These are phyloP conservation scores for Falco columbarius DNA, from an alignment of 2,797 vertebrate species.

Conservation along the genomic window DNA sequence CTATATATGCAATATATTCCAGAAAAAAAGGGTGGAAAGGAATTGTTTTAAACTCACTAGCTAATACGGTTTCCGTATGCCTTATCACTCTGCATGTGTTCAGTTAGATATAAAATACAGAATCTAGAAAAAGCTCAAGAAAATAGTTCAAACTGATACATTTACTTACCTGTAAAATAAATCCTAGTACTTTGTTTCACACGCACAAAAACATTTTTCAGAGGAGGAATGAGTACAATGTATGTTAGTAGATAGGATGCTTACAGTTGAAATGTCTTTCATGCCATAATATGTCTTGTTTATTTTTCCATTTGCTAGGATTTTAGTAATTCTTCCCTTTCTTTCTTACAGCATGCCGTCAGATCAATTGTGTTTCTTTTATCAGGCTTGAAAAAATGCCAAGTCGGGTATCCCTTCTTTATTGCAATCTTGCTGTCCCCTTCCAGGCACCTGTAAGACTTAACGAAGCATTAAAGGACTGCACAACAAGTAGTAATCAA, in stretches of 20 bases:
- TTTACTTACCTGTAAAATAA: not conserved
- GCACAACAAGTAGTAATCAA: not conserved
- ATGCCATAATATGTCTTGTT: not conserved
- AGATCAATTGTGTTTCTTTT: not conserved
- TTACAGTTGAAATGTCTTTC: not conserved
- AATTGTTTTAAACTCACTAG: not conserved
- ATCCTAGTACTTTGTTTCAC: not conserved
- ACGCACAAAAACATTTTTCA: not conserved
- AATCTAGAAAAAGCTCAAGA: not conserved
- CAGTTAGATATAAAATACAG: not conserved
- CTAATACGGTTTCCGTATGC: accelerated
- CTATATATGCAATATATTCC: not conserved
- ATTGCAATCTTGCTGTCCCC: not conserved
- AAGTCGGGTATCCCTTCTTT: not conserved
- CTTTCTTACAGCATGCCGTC: not conserved
- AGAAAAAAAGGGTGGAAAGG: not conserved
- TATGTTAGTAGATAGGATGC: not conserved
- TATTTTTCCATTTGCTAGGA: not conserved
- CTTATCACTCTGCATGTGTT: accelerated
- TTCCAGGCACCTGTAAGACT: not conserved
- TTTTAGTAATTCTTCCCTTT: not conserved
- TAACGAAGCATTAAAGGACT: not conserved
- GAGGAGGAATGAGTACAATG: not conserved
- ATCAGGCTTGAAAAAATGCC: not conserved
- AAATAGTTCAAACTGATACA: not conserved